Conservation (phyloP, 2,797 vertebrate species). For the Heterohyrax brucei region DNA sequence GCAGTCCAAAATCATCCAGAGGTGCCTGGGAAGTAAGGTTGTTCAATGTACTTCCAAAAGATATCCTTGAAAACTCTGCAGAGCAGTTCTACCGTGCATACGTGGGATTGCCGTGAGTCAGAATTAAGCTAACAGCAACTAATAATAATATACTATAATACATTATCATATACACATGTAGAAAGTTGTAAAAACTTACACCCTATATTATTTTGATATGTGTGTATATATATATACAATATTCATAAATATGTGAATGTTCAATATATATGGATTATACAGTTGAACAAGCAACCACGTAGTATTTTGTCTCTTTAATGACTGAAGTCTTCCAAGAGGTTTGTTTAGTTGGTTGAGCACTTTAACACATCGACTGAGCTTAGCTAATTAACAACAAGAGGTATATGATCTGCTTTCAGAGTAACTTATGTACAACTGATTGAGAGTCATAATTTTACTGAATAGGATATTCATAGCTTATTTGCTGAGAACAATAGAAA, state of each 20-base stretch:
- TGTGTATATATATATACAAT: not conserved
- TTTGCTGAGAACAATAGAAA: not conserved
- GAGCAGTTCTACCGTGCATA: too few relatives aligned
- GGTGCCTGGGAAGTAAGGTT: too few relatives aligned
- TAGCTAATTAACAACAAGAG: constrained; percentile 29
- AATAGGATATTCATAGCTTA: not conserved
- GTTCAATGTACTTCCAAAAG: too few relatives aligned
- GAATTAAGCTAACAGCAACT: too few relatives aligned
- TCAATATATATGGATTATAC: not conserved
- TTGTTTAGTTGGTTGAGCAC: not conserved
- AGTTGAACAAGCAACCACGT: not conserved
- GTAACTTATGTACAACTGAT: not conserved
- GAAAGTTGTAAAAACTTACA: not conserved
- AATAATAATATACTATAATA: not conserved
- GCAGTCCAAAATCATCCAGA: too few relatives aligned
- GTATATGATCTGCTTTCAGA: not conserved
- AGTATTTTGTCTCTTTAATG: not conserved
- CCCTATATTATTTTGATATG: not conserved
- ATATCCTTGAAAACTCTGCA: too few relatives aligned
- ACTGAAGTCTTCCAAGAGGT: not conserved
- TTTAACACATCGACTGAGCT: constrained; percentile 10
- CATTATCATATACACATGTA: not conserved
- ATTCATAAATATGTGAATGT: not conserved
- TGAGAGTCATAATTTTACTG: constrained; percentile 27
- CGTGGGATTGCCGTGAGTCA: too few relatives aligned